A percentile compares a stretch with the other conserved stretches of the same genome.
Evolutionary conservation across 2,888 invertebrate species (phyloP).

Genomic region (Eristalis arbustorum): DNA sequence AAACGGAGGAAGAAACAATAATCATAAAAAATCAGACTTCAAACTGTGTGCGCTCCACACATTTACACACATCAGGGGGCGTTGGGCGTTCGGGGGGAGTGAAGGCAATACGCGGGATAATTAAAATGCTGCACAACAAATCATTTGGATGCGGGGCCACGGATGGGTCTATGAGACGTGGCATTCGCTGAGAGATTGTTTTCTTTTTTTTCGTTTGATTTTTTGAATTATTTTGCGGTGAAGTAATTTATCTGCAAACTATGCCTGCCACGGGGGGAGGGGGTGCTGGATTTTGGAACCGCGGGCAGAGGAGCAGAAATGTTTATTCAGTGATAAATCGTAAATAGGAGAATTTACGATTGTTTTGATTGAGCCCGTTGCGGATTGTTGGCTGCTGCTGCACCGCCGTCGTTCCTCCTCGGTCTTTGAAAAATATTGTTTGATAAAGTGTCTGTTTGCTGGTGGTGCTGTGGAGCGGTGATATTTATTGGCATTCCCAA

Average conservation of each 20-base stretch:
- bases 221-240: conserved; percentile 61
- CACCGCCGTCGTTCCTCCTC: background rate
- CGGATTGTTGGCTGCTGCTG: conserved; percentile 45
- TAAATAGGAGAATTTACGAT: conserved; percentile 67
- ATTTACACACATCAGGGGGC: background rate
- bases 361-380: conserved; percentile 69
- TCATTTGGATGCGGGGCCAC: conserved; percentile 61
- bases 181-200: conserved; percentile 42
- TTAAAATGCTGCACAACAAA: conserved; percentile 66
- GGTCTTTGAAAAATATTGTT: conserved; percentile 54
- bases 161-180: conserved; percentile 54
- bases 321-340: conserved; percentile 68
- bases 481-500: conserved; percentile 57
- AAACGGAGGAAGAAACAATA: conserved; percentile 37
- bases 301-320: conserved; percentile 9
- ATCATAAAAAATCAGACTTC: conserved; percentile 24
- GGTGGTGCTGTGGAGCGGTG: background rate
- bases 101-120: conserved; percentile 38
- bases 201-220: conserved; percentile 24
- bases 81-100: too few relatives aligned
- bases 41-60: conserved; percentile 4
- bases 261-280: background rate
- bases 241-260: conserved; percentile 62
- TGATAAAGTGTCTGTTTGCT: conserved; percentile 55
- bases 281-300: too few relatives aligned